Conservation (phyloP, 2,113 vertebrate genomes). For the Ptychochromis oligacanthus region DNA sequence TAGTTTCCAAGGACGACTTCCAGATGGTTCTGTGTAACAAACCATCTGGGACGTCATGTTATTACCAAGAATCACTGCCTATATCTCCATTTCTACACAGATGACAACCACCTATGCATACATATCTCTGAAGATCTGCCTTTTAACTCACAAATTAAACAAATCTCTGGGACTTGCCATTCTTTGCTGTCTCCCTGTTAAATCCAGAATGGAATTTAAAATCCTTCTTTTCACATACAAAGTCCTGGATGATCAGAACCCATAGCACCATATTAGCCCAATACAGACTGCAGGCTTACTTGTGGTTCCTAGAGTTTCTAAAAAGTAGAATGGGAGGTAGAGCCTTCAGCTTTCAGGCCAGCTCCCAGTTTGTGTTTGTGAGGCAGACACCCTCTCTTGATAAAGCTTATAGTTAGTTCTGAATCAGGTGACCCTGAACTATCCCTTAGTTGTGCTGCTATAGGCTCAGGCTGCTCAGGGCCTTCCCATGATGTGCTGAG, state of each 20-base stretch:
- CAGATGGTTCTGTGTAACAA: conserved; percentile 1
- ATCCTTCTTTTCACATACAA: too few species aligned
- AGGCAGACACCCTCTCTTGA: neutral
- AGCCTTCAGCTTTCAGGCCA: neutral
- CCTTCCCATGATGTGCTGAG: neutral
- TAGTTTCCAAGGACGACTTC: neutral
- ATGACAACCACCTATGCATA: neutral
- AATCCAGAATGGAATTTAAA: too few species aligned
- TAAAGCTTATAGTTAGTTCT: accelerated
- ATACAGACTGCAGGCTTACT: neutral
- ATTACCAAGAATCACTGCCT: neutral
- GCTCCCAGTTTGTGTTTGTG: neutral
- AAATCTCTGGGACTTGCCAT: too few species aligned
- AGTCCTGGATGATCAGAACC: neutral
- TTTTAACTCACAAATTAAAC: too few species aligned
- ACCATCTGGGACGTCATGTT: neutral
- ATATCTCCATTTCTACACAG: conserved; percentile 1
- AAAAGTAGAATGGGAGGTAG: too few species aligned
- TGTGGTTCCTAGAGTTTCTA: neutral
- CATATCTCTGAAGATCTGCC: too few species aligned
- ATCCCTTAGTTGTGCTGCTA: neutral
- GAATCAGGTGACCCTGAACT: neutral
- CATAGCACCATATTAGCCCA: neutral
- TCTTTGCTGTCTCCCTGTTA: too few species aligned
- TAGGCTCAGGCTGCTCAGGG: neutral